phyloP scores from a whole-genome alignment of 2,113 vertebrate species.

The Gadus chalcogrammus region DNA sequence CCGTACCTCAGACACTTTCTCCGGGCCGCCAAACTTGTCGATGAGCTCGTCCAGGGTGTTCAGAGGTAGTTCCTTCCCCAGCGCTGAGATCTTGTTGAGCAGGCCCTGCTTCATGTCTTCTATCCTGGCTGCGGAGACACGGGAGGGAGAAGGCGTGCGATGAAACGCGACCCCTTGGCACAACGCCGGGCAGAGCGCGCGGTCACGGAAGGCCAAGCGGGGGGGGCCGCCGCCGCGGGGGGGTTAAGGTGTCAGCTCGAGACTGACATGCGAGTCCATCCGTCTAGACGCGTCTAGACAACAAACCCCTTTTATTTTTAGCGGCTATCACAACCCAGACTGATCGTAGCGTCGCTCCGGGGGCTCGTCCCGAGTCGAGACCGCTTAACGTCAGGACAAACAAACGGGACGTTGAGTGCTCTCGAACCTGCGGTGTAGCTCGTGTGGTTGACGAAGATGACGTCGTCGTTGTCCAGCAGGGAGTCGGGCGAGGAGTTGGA shows the following conservation, averaged over 20 bases:
- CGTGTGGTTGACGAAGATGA: slow-evolving; percentile 83
- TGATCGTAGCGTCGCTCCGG: no score
- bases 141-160: not conserved
- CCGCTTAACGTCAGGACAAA: not conserved
- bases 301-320: no score
- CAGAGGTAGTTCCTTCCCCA: slow-evolving; percentile 93
- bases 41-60: slow-evolving; percentile 97
- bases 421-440: slow-evolving; percentile 67
- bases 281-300: slow-evolving; percentile 8
- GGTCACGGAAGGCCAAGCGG: slow-evolving; percentile 5
- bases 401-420: no score
- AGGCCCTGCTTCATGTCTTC: slow-evolving; percentile 88
- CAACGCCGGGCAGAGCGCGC: not conserved
- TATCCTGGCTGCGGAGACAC: slow-evolving; percentile 68
- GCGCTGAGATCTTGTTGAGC: slow-evolving; percentile 81
- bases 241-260: not conserved
- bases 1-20: slow-evolving; percentile 88
- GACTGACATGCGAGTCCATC: not conserved
- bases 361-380: no score
- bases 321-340: no score
- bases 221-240: not conserved
- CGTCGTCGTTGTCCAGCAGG: slow-evolving; percentile 83
- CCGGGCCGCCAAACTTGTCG: slow-evolving; percentile 89
- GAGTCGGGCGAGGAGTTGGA: slow-evolving; percentile 95
- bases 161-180: not conserved